Evolutionary conservation across 2,888 invertebrate species (phyloP).

Genomic region (Drosophila phalerata): DNA sequence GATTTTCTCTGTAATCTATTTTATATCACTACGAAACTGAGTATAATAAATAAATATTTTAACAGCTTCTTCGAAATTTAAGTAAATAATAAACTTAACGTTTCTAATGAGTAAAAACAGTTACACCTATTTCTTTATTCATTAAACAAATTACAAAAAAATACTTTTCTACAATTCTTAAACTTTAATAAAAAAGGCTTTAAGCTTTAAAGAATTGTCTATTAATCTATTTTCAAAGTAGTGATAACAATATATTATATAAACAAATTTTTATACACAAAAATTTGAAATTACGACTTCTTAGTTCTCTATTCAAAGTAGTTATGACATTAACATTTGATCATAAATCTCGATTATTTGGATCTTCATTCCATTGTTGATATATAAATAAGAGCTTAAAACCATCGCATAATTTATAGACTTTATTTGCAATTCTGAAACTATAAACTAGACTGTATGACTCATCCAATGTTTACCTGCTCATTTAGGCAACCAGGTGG

Average conservation of each 20-base stretch:
- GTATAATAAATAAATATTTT: too few species aligned
- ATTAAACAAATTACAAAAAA: too few species aligned
- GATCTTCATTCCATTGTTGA: not conserved
- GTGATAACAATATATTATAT: not conserved
- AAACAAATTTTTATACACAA: too few species aligned
- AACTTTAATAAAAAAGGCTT: too few species aligned
- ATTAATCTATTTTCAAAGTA: not conserved
- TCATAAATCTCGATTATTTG: not conserved
- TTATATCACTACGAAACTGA: not conserved
- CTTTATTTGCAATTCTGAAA: not conserved
- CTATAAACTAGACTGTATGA: slow-evolving; percentile 6
- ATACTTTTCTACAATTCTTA: not conserved
- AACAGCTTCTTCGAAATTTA: not conserved
- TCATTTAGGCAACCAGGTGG: slow-evolving; percentile 25
- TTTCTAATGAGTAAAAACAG: too few species aligned
- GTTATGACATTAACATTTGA: not conserved
- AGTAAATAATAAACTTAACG: not conserved
- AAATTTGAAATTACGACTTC: too few species aligned
- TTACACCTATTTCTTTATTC: too few species aligned
- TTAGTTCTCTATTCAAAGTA: too few species aligned
- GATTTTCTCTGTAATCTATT: not conserved
- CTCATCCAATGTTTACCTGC: slow-evolving; percentile 13
- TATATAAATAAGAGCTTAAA: not conserved
- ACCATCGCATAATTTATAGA: too few species aligned
- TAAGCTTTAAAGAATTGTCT: too few species aligned